Base-by-base conservation (phyloP, 1,140 invertebrate genomes). In the Anadara kagoshimensis region DNA sequence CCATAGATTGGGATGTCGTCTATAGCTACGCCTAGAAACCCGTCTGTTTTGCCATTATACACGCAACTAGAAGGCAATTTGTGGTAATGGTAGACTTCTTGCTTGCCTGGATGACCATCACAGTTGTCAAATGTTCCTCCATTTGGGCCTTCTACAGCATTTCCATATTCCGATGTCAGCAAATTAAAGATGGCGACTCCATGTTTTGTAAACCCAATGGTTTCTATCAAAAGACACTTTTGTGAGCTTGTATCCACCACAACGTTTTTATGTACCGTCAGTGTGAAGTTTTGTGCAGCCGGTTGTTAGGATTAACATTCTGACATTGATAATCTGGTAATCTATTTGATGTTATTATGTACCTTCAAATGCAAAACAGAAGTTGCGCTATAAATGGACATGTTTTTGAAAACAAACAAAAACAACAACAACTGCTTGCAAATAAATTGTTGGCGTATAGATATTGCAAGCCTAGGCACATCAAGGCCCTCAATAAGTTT, bases 1-100 rank as follows among this genome's bases (percentile, higher is more conserved):
- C 64, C 64, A 29, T 66, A 66, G 18, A 66, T 66, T 3, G 64
- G 64, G n/a, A 26, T 54, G 2, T 29, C 64, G 20, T 54, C 64
- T 14, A 56, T 57, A 16, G 73, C 69, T 14, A 70, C 69, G 22
- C 67, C 62, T n/a, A 69, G 47, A 8, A 75, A 47, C 16, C 44
- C 24, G 29, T 73, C 68, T 29, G 47, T 54, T 36, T 72, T 61
- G n/a, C 51, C 62, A 51, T 68, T 20, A n/a, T 45, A 65, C 16
- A 57, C 11, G 12, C 57, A 59, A 12, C 53, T 45, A 18, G 24
- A n/a, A 5, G 57, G 54, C 20, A 69, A 24, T 16, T 57, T 66
- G 44, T 69, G 57, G 16, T 59, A 69, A 47, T 69, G 54, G 54
- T 69, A 59, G 16, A n/a, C 14, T 24, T 56, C 54, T 43, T 58